phyloP scores from a whole-genome alignment of 2,797 vertebrate species.

The Hyperoplus immaculatus region DNA sequence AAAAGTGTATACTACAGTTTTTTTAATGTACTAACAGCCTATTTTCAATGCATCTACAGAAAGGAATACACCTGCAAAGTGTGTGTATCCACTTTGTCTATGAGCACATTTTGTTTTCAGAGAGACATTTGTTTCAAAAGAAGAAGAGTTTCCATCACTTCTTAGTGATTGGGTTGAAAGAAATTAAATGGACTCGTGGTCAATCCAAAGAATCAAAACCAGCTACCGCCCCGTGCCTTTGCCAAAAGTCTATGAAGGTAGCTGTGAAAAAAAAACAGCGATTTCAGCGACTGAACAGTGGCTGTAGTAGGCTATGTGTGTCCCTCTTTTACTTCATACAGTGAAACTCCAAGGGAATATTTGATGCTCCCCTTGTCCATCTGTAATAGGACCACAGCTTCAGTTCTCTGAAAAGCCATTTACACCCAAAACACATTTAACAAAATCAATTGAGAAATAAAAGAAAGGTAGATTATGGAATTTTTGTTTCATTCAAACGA shows the following conservation, averaged over 20 bases:
- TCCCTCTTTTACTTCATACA: slow-evolving; percentile 77
- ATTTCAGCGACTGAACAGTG: slow-evolving; percentile 2
- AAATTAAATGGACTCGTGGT: slow-evolving; percentile 37
- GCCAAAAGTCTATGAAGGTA: slow-evolving; percentile 78
- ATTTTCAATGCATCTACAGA: slow-evolving; percentile 44
- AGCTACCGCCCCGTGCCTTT: slow-evolving; percentile 16
- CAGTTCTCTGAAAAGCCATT: slow-evolving; percentile 84
- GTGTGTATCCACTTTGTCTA: slow-evolving; percentile 33
- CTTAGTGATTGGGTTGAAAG: slow-evolving; percentile 36
- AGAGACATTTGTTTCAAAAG: slow-evolving; percentile 15
- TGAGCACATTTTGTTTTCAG: slow-evolving; percentile 8
- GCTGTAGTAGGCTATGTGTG: not conserved
- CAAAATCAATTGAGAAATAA: slow-evolving; percentile 79
- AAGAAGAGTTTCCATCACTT: slow-evolving; percentile 12
- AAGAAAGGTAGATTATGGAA: slow-evolving; percentile 83
- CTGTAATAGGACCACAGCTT: slow-evolving; percentile 81
- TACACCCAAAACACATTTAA: slow-evolving; percentile 79
- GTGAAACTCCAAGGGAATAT: slow-evolving; percentile 31
- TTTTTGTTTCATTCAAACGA: slow-evolving; percentile 58
- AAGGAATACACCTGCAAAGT: slow-evolving; percentile 28
- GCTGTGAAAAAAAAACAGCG: slow-evolving; percentile 8
- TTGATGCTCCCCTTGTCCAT: slow-evolving; percentile 27
- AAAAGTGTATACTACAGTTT: slow-evolving; percentile 49
- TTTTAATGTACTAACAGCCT: slow-evolving; percentile 15
- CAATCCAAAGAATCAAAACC: slow-evolving; percentile 20